Evolutionary conservation across 2,888 invertebrate genomes (phyloP), one percentile per base, ranked within the genome.

Genomic region (Amphiduros pacificus): DNA sequence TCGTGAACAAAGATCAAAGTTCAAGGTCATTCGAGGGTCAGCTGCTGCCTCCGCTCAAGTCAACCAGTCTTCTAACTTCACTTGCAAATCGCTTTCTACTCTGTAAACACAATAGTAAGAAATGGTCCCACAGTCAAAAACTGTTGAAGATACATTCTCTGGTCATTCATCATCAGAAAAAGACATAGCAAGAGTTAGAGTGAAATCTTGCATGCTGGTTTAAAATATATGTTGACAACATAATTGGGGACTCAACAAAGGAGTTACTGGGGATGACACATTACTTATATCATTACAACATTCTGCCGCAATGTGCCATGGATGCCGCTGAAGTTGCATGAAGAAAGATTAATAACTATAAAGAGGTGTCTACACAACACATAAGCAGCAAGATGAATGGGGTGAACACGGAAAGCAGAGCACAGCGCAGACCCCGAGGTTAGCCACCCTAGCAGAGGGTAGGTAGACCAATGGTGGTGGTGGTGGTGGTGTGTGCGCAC

Each of bases 61-160:
- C 61, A 27, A 65, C 60, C n/a, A 72, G 61, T 28, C 64, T 55
- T 61, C 70, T 44, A 4, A 70, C 70, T 48, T 70, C 70, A 54
- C 69, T 70, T 11, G 68, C 68, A 60, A 71, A 71, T 14, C 70
- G 64, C 52, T 70, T 70, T 62, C 68, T 70, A 61, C 70, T 71
- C 66, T 71, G 66, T 50, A 67, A 68, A 50, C 52, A 52, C 36
- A 36, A 14, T 9, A 14, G 36, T 14, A 36, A 36, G 17, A 14
- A 36, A 36, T 36, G 9, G 17, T 9, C 36, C 11, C 36, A 36
- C 9, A 14, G 36, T 36, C 36, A 36, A 36, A 36, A 36, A 14
- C 17, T 17, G 36, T 36, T 36, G 36, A 14, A 36, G 36, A 14
- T 36, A 17, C 36, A n/a, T n/a, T n/a, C n/a, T n/a, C n/a, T n/a